These are phyloP conservation scores for Melanerpes aurifrons DNA, from an alignment of 2,113 vertebrate species.

Conservation along the genomic window DNA sequence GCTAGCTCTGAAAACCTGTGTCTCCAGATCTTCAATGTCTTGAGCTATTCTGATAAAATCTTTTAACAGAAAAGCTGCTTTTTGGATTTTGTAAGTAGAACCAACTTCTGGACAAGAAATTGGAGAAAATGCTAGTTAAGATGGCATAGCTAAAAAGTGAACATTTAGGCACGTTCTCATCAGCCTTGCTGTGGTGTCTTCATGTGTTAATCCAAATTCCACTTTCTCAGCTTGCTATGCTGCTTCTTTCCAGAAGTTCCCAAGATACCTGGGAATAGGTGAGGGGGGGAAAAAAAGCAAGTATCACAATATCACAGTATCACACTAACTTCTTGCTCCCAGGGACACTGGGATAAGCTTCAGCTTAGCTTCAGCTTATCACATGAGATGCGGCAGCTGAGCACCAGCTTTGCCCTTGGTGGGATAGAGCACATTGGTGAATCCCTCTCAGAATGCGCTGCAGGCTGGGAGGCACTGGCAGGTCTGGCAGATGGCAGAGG, in stretches of 20 bases:
- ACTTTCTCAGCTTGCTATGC: neutral
- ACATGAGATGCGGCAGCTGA: neutral
- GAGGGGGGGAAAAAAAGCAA: no score
- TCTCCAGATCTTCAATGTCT: neutral
- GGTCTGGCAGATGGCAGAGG: neutral
- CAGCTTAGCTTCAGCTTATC: neutral
- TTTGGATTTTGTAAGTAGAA: neutral
- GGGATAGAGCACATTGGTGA: fast-evolving
- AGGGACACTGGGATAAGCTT: neutral
- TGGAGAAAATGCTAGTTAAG: neutral
- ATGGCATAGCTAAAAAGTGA: neutral
- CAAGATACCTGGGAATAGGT: neutral
- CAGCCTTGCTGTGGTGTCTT: neutral
- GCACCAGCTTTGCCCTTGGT: neutral
- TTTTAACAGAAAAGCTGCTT: neutral
- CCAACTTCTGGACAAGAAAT: neutral
- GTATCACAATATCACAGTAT: no score
- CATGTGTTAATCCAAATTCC: neutral
- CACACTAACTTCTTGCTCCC: neutral
- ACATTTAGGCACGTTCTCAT: neutral
- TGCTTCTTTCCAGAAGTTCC: neutral
- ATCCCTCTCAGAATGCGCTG: fast-evolving
- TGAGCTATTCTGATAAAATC: neutral
- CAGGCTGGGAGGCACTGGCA: neutral
- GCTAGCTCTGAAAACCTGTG: neutral